Conservation (phyloP, 2,113 vertebrate genomes). For the Aplodontia rufa region DNA sequence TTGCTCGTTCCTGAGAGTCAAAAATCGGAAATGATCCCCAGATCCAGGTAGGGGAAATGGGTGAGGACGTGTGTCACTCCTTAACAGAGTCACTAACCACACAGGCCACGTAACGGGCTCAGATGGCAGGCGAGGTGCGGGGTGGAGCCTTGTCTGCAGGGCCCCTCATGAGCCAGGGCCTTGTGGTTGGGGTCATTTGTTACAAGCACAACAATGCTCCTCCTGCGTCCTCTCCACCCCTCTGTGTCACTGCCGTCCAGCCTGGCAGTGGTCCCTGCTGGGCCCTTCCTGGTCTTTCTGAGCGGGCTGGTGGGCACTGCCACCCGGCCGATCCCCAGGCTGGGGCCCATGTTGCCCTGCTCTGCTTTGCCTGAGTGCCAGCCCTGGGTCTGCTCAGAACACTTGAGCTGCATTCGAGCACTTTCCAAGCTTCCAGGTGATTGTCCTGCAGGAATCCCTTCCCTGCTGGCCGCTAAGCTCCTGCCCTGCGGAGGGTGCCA, state of each 20-base stretch:
- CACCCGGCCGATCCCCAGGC: neutral
- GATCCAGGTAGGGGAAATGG: neutral
- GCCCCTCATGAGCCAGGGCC: fast-evolving
- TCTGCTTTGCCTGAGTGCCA: neutral
- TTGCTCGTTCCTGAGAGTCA: neutral
- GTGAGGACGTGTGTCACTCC: fast-evolving
- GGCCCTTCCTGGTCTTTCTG: neutral
- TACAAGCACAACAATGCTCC: fast-evolving
- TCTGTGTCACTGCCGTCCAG: fast-evolving
- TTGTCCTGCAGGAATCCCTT: neutral
- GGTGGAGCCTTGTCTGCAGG: neutral
- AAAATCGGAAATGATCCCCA: fast-evolving
- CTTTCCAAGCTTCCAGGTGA: neutral
- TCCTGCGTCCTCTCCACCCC: neutral
- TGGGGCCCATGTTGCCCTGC: neutral
- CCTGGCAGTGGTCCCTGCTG: neutral
- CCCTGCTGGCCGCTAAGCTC: neutral
- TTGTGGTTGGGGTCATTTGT: fast-evolving
- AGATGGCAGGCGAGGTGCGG: fast-evolving
- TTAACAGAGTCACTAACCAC: fast-evolving
- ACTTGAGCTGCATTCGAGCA: neutral
- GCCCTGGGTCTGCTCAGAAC: neutral
- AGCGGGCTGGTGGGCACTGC: neutral
- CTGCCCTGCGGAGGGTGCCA: fast-evolving
- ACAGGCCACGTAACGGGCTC: fast-evolving